These are phyloP conservation scores for Callopanchax toddi DNA, from an alignment of 2,113 vertebrate species.

Conservation along the genomic window DNA sequence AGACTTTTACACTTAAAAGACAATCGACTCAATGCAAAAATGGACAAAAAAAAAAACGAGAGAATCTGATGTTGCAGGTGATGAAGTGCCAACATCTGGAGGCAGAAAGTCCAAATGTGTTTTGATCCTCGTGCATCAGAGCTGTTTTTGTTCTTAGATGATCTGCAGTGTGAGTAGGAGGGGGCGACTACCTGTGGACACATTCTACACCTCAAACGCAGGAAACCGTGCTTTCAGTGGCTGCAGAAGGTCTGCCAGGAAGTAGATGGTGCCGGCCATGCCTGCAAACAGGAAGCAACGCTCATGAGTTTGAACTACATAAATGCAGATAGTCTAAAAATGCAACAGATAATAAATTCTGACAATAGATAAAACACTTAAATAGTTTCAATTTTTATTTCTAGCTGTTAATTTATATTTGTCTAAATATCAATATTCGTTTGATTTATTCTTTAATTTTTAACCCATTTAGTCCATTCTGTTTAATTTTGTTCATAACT, in stretches of 20 bases:
- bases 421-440: no score
- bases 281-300: constrained; percentile 74
- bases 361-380: no score
- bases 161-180: background rate
- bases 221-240: constrained; percentile 91
- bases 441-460: no score
- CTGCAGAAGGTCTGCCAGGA: constrained; percentile 90
- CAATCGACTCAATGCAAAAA: background rate
- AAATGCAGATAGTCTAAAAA: no score
- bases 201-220: constrained; percentile 88
- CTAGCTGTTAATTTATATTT: no score
- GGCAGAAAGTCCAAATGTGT: background rate
- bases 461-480: no score
- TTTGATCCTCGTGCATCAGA: background rate
- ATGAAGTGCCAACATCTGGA: no score
- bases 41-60: background rate
- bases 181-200: constrained; percentile 7
- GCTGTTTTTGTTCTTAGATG: constrained; percentile 6
- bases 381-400: no score
- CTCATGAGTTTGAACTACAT: background rate
- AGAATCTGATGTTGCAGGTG: background rate
- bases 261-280: constrained; percentile 98
- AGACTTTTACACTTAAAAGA: background rate
- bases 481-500: no score
- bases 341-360: no score